Evolutionary conservation across 2,113 vertebrate genomes (phyloP).

Genomic region (Pseudopodoces humilis): DNA sequence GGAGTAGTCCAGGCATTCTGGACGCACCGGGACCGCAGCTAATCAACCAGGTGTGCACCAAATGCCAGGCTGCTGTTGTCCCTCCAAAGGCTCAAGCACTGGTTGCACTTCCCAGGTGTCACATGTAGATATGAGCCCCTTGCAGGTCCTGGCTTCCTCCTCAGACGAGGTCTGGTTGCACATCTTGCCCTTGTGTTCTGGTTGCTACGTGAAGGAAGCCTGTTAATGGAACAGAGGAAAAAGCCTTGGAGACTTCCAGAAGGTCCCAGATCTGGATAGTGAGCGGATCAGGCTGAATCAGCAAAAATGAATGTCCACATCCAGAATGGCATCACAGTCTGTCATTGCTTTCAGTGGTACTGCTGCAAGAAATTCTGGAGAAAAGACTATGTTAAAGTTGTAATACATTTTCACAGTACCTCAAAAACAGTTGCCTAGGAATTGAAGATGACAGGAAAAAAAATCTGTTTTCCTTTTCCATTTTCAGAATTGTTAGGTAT

Average conservation of each 20-base stretch:
- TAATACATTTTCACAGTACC: neutral
- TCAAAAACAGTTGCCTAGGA: neutral
- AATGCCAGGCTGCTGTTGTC: neutral
- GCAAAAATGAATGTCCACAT: neutral
- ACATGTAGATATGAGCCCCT: fast-evolving
- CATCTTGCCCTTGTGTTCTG: neutral
- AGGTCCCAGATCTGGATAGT: neutral
- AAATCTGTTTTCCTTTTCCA: neutral
- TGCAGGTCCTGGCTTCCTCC: neutral
- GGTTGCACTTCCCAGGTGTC: neutral
- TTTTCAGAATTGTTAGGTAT: neutral
- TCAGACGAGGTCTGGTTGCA: neutral
- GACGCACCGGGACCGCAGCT: fast-evolving
- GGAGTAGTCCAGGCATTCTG: neutral
- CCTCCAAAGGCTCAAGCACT: neutral
- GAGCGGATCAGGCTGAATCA: neutral
- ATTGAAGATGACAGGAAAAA: neutral
- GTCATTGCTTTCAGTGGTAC: neutral
- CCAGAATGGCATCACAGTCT: neutral
- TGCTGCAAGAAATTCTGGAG: neutral
- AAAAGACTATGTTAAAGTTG: neutral
- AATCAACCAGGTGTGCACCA: fast-evolving
- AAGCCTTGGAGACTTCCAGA: neutral
- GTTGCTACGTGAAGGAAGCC: fast-evolving
- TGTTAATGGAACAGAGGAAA: neutral